Evolutionary conservation across 2,888 invertebrate genomes (phyloP), one percentile per base, ranked within the genome.

Genomic region (Drosophila rubida): DNA sequence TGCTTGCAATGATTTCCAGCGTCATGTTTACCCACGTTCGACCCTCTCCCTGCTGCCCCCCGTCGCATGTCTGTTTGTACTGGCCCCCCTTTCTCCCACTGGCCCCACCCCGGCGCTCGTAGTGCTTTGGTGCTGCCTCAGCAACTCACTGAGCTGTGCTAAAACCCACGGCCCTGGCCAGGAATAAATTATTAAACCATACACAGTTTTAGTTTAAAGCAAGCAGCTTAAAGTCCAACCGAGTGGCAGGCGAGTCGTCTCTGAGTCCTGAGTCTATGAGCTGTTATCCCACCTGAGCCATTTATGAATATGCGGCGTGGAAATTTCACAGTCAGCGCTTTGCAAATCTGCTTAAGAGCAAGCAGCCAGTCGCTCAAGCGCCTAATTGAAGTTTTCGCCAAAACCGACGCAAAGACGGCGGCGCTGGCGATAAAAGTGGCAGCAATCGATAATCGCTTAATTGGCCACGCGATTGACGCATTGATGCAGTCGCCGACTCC

Each of bases 171-270:
- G 70, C 77, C 72, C 77, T 81, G 69, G 81, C 75, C 80, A 64
- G 82, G 85, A 84, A 82, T 84, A 82, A 81, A 84, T 82, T 84
- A 82, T 82, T 84, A 82, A 82, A 82, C 84, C 85, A 84, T 84
- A 64, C 62, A 73, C 69, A 59, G 68, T 79, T 78, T 72, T 75
- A 81, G 75, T 62, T 75, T 75, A 75, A 80, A 62, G 73, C 72
- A 63, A 60, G 60, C 58, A 63, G 65, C 62, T 69, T 65, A 69
- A 74, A 74, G 64, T 57, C 9, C 22, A 53, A 11, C 30, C 27
- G n/a, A 49, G 46, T 14, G 8, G 14, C 6, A 4, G 14, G 16
- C 23, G 1, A 25, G 37, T 2, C 27, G 39, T n/a, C n/a, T n/a
- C n/a, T n/a, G n/a, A n/a, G n/a, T n/a, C n/a, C n/a, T n/a, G n/a